Conservation (phyloP, 64 coral and sea anemone species). For the Pocillopora verrucosa region DNA sequence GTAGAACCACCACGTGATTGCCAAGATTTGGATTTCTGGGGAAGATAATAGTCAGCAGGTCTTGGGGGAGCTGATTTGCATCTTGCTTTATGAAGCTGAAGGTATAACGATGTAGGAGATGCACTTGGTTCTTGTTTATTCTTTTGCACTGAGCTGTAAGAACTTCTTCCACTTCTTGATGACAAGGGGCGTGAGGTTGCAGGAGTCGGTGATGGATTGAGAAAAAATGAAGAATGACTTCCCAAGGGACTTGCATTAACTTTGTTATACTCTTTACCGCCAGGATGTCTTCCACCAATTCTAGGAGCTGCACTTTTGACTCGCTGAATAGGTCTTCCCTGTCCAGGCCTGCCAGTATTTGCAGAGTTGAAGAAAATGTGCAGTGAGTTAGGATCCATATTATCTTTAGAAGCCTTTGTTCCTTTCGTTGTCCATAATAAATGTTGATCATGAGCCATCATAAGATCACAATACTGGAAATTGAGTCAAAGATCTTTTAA, state of each 20-base stretch:
- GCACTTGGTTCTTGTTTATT: not conserved
- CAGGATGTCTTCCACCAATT: slow-evolving; percentile 1
- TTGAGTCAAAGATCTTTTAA: not conserved
- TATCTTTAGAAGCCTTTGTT: slow-evolving; percentile 32
- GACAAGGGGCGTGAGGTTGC: slow-evolving; percentile 75
- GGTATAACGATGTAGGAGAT: slow-evolving; percentile 62
- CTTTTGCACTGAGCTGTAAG: slow-evolving; percentile 3
- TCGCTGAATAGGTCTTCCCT: slow-evolving; percentile 21
- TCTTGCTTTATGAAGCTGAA: slow-evolving; percentile 49
- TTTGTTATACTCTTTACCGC: slow-evolving; percentile 1
- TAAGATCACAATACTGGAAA: not conserved
- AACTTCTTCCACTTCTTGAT: slow-evolving; percentile 72
- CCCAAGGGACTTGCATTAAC: slow-evolving; percentile 4
- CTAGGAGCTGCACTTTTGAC: slow-evolving; percentile 68
- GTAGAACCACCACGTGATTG: slow-evolving; percentile 34
- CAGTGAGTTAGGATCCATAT: slow-evolving; percentile 66
- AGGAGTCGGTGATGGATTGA: slow-evolving; percentile 77
- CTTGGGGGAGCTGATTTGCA: slow-evolving; percentile 84
- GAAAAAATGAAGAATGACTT: slow-evolving; percentile 3
- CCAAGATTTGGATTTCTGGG: slow-evolving; percentile 24
- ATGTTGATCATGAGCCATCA: slow-evolving; percentile 64
- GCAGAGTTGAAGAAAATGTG: slow-evolving; percentile 57
- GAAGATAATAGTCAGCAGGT: slow-evolving; percentile 15
- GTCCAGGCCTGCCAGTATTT: slow-evolving; percentile 22
- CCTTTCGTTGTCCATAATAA: slow-evolving; percentile 58